Base-by-base conservation (phyloP, 2,797 vertebrate species). In the Myotis vivesi region DNA sequence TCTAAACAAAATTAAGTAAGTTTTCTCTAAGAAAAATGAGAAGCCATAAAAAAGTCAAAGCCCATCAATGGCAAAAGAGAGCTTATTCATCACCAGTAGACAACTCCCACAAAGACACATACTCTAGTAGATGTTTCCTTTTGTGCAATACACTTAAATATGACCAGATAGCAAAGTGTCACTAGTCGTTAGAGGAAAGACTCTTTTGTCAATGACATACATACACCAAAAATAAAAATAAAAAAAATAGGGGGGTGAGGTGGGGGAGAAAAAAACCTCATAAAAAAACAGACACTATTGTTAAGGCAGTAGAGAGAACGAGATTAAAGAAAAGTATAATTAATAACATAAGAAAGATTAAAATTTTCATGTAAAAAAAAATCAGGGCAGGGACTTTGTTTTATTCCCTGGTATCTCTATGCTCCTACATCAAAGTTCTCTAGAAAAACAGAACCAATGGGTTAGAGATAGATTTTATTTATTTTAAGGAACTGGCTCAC, bases 231-330 rank as follows among this genome's bases (percentile, higher is more conserved):
- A 41, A 64, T 49, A 77, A 20, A 44, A 44, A 44, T 38, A 38
- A 38, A 44, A 44, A 44, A 44, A 44, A 44, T 44, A 53, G 17
- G 17, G 4, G 19, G 25, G 1, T 11, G 2, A 2, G 44, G 44
- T 44, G 46, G 2, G 6, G 30, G 15, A 13, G 86, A 1, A 44
- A 44, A 44, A 44, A 44, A 11, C 46, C 30, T 93, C 79, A 72
- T 0, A 72, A 13, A 72, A 72, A 72, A 76, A 90, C 0, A 81
- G 9, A 81, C 4, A 82, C 38, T 69, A 82, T 36, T 95, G 87
- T 79, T 76, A 97, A 95, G 49, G 64, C 87, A 15, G 23, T 68
- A 30, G 25, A 88, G 87, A 84, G 71, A 69, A 73, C 89, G 49
- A 81, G 25, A 87, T 13, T 82, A 59, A 71, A 46, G 28, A n/a